Percentiles rank a stretch among this genome's conserved stretches.
phyloP scores from a whole-genome alignment of 2,888 invertebrate genomes.

The Tineola bisselliella region DNA sequence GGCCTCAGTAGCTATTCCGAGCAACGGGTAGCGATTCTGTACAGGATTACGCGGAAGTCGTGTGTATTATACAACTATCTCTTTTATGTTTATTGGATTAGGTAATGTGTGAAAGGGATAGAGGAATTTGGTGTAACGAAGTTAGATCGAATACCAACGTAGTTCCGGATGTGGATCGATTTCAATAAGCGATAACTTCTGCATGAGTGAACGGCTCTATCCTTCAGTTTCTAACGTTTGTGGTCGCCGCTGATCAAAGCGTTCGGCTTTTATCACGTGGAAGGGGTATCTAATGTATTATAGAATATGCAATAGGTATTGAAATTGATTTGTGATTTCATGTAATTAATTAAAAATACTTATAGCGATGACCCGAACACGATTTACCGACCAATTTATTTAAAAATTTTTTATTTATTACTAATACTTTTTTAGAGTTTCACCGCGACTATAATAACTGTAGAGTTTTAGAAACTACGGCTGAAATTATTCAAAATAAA shows the following conservation, averaged over 20 bases:
- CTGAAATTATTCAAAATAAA: too few species aligned
- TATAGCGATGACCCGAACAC: too few species aligned
- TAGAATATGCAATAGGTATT: neutral
- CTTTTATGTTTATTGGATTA: neutral
- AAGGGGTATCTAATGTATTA: neutral
- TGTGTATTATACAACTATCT: neutral
- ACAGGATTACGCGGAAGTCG: conserved; percentile 11
- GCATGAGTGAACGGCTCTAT: conserved; percentile 13
- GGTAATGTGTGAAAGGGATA: neutral
- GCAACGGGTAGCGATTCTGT: conserved; percentile 15
- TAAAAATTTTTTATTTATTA: too few species aligned
- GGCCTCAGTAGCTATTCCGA: conserved; percentile 13
- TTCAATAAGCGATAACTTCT: conserved; percentile 16
- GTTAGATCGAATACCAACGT: neutral
- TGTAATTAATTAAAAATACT: neutral
- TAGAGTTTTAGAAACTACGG: too few species aligned
- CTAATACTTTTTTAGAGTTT: too few species aligned
- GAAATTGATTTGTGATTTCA: neutral
- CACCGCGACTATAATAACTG: too few species aligned
- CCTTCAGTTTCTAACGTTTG: conserved; percentile 12
- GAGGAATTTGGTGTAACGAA: neutral
- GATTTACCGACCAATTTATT: too few species aligned
- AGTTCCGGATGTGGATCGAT: conserved; percentile 12
- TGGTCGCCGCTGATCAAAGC: conserved; percentile 14
- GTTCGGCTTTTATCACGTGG: conserved; percentile 3